A percentile compares a stretch with the other conserved stretches of the same genome.
Conservation (phyloP, 1,140 invertebrate genomes). For the Bombus superbus region DNA sequence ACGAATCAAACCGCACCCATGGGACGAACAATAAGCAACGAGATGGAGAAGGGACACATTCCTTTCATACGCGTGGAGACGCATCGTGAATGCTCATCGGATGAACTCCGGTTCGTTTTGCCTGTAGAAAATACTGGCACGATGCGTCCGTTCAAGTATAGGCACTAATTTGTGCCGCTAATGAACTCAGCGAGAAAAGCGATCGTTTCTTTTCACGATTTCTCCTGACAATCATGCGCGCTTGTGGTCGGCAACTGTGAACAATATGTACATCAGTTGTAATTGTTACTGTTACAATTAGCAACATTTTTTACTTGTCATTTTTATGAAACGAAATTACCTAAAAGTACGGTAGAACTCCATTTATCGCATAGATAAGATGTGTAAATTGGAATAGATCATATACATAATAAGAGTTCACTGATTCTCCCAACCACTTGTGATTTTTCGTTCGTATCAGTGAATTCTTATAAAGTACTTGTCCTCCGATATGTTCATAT, state of each 20-base stretch:
- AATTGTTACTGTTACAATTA: neutral
- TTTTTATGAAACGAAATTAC: neutral
- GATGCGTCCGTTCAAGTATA: conserved; percentile 33
- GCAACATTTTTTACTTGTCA: neutral
- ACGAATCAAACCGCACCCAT: conserved; percentile 34
- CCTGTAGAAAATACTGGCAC: conserved; percentile 6
- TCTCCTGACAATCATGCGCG: neutral
- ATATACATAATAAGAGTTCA: neutral
- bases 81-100: conserved; percentile 19
- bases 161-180: conserved; percentile 48
- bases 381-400: neutral
- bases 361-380: neutral
- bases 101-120: conserved; percentile 19
- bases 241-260: neutral
- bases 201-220: conserved; percentile 5
- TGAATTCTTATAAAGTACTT: neutral
- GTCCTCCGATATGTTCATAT: neutral
- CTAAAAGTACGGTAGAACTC: neutral
- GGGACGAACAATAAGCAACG: conserved; percentile 22
- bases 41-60: conserved; percentile 30
- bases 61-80: conserved; percentile 27
- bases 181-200: conserved; percentile 24
- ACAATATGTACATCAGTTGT: neutral
- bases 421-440: no score
- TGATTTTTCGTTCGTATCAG: no score